Evolutionary conservation across 2,113 vertebrate genomes (phyloP).

Genomic region (Mixornis gularis): DNA sequence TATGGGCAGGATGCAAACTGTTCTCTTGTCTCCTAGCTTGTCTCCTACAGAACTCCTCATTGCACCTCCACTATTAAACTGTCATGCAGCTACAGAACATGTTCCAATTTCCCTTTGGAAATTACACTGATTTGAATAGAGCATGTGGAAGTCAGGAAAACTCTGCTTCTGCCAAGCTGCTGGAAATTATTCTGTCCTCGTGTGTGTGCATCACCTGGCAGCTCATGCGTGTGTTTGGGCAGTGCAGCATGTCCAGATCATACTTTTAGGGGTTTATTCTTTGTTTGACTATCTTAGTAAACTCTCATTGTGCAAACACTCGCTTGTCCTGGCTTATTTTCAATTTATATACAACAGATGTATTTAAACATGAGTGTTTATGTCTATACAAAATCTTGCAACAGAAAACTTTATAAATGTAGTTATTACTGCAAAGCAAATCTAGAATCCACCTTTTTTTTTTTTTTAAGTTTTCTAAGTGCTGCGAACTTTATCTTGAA

Average conservation of each 20-base stretch:
- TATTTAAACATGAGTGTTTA: not conserved
- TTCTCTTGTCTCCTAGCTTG: not conserved
- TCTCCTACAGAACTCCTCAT: not conserved
- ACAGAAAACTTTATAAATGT: not conserved
- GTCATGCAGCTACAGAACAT: not conserved
- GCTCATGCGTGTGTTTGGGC: fast-evolving
- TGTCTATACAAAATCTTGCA: not conserved
- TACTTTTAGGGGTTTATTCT: not conserved
- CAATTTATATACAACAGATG: not conserved
- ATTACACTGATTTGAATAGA: not conserved
- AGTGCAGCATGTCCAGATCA: not conserved
- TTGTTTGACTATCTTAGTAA: not conserved
- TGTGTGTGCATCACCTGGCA: not conserved
- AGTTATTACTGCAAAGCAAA: not conserved
- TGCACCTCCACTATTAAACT: not conserved
- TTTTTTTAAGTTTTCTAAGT: not conserved
- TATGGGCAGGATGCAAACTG: not conserved
- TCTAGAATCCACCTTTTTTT: not conserved
- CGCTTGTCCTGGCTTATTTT: not conserved
- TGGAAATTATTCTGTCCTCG: not conserved
- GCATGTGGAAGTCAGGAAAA: not conserved
- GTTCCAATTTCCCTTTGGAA: not conserved
- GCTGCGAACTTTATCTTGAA: not conserved
- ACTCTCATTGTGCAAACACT: not conserved
- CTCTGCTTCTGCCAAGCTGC: not conserved